Percentiles rank a stretch among this genome's conserved stretches.
phyloP scores from a whole-genome alignment of 2,888 invertebrate species.

The Drosophila emarginata region DNA sequence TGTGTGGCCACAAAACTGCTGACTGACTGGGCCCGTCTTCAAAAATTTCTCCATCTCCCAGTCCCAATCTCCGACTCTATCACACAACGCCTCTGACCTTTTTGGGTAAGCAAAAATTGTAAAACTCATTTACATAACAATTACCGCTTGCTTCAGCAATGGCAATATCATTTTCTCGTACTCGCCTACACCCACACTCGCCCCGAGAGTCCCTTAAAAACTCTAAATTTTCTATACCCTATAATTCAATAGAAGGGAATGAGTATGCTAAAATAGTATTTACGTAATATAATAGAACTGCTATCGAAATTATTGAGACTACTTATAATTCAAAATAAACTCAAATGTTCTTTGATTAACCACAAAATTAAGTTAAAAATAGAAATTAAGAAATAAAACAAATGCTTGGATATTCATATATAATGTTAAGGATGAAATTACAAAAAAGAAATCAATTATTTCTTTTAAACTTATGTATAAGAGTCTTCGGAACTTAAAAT shows the following conservation, averaged over 20 bases:
- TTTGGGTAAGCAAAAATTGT: constrained; percentile 67
- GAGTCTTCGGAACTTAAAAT: no score
- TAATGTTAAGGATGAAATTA: no score
- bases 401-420: no score
- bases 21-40: constrained; percentile 49
- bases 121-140: constrained; percentile 77
- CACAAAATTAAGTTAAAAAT: no score
- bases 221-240: constrained; percentile 2
- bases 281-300: no score
- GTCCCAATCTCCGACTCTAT: constrained; percentile 13
- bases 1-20: constrained; percentile 53
- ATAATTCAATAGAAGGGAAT: not conserved
- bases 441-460: no score
- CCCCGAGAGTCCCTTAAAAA: constrained; percentile 8
- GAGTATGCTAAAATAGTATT: not conserved
- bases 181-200: not conserved
- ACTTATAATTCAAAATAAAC: no score
- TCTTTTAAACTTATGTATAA: no score
- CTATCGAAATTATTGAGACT: no score
- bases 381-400: no score
- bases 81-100: constrained; percentile 55
- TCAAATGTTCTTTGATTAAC: no score
- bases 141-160: constrained; percentile 51
- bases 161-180: constrained; percentile 4
- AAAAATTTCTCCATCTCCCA: constrained; percentile 1